A percentile compares a stretch with the other conserved stretches of the same genome.
Conservation (phyloP, 2,113 vertebrate genomes). For the Corythaeola cristata region DNA sequence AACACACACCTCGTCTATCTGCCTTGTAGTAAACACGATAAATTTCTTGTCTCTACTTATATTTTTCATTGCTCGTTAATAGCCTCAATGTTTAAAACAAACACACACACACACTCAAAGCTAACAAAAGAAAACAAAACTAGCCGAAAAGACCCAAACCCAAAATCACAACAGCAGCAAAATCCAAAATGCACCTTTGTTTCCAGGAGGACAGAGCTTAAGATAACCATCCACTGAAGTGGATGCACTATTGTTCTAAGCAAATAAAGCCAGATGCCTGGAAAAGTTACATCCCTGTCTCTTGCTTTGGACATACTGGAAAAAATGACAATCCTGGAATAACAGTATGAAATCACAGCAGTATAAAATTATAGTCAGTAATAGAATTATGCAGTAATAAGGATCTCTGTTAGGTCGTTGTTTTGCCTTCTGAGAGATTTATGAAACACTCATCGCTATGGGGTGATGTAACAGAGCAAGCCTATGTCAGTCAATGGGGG, state of each 20-base stretch:
- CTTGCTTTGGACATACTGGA: neutral
- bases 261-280: neutral
- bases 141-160: rapidly evolving
- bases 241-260: neutral
- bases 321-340: neutral
- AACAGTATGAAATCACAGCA: neutral
- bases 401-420: neutral
- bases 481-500: neutral
- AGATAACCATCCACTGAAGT: neutral
- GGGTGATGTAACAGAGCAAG: neutral
- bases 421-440: neutral
- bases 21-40: neutral
- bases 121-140: neutral
- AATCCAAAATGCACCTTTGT: neutral
- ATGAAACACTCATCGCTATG: neutral
- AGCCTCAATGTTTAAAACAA: neutral
- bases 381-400: neutral
- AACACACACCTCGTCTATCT: neutral
- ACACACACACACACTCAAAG: neutral
- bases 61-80: neutral
- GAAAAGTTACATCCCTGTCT: neutral
- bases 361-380: neutral
- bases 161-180: neutral
- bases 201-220: neutral
- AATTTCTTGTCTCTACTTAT: neutral